Evolutionary conservation across 2,888 invertebrate genomes (phyloP), one percentile per base, ranked within the genome.

Genomic region (Leptinotarsa haldemani): DNA sequence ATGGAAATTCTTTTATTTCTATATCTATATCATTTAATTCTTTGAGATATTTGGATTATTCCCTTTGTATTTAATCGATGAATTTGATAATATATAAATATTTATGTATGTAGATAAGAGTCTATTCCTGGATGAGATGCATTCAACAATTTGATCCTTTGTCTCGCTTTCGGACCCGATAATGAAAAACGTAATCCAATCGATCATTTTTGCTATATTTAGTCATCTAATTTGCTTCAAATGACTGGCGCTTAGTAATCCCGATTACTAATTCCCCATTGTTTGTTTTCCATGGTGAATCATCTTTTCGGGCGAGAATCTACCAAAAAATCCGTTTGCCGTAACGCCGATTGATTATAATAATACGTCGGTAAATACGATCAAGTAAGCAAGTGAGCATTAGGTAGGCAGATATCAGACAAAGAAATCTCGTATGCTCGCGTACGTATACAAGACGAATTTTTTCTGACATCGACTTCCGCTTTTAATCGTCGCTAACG

Each of bases 391-490:
- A 75, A 63, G 71, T 40, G 40, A 40, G 40, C 72, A 71, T 75
- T 75, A 75, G 69, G 68, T 73, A 75, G 70, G 71, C 74, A 73
- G 76, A 75, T 81, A 84, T 84, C 84, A 82, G 82, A 86, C 86
- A 86, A 86, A 86, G 86, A 85, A 84, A 84, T 85, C 83, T 83
- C 78, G 78, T 79, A 82, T 84, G 84, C 83, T 83, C 83, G 84
- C 84, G 84, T 84, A 85, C 84, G 84, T 69, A 73, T 70, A 52
- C 84, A 85, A 85, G 83, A 83, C 79, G 80, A 83, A 56, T 82
- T 85, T 84, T 84, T 85, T 83, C 84, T 81, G 80, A 82, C 84
- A 80, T 80, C 83, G 81, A 86, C 86, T 87, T 86, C 87, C 86
- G 86, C 84, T 85, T 83, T 84, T 82, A 83, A 81, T 85, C 81